Evolutionary conservation across 2,113 vertebrate genomes (phyloP).

Genomic region (Mobula hypostoma): DNA sequence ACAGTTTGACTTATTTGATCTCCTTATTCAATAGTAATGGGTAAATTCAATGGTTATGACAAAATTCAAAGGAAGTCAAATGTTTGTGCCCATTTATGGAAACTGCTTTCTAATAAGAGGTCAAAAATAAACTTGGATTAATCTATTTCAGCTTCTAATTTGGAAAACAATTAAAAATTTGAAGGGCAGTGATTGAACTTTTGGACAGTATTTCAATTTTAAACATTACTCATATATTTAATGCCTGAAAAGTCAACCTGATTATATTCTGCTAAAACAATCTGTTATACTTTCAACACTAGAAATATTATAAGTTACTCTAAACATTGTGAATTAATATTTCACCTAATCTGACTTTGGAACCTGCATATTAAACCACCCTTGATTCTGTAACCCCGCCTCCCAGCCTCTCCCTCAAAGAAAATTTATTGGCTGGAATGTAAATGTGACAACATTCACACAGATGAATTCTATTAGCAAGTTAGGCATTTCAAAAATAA

Average conservation of each 20-base stretch:
- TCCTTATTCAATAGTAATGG: background rate
- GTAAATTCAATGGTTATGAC: background rate
- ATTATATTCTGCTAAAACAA: background rate
- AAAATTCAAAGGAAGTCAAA: background rate
- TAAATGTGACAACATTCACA: conserved; percentile 33
- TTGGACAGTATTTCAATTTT: no score
- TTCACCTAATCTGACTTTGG: background rate
- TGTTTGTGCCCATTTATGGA: background rate
- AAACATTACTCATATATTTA: no score
- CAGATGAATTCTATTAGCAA: conserved; percentile 4
- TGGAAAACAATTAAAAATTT: background rate
- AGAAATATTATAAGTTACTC: no score
- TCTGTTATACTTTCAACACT: no score
- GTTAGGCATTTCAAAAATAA: conserved; percentile 21
- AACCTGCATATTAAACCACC: conserved; percentile 20
- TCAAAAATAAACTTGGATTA: background rate
- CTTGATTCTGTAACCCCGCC: background rate
- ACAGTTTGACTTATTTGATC: background rate
- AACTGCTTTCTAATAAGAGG: background rate
- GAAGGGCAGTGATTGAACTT: no score
- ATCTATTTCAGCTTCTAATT: background rate
- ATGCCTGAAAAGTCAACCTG: background rate
- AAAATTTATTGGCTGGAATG: conserved; percentile 29
- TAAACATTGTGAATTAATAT: no score
- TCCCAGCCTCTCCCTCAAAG: no score